phyloP scores from a whole-genome alignment of 1,140 invertebrate genomes.

The Zaprionus taronus region DNA sequence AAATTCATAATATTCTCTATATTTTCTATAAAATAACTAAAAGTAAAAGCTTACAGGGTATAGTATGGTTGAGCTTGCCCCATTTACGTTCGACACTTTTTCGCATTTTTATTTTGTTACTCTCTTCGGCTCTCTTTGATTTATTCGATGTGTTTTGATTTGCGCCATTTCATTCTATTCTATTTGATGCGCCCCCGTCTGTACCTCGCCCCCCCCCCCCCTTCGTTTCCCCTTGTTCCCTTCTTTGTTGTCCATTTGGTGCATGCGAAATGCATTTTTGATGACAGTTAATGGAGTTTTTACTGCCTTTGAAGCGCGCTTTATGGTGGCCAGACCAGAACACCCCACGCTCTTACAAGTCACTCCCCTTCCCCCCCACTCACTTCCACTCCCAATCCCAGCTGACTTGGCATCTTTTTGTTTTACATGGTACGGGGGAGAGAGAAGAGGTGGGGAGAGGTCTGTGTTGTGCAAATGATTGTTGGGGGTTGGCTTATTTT shows the following conservation, averaged over 20 bases:
- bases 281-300: constrained; percentile 82
- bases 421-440: constrained; percentile 22
- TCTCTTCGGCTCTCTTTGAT: constrained; percentile 58
- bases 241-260: constrained; percentile 47
- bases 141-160: constrained; percentile 79
- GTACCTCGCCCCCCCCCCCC: neutral
- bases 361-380: neutral
- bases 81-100: neutral
- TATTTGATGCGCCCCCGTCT: constrained; percentile 61
- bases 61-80: neutral
- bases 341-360: neutral
- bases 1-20: neutral
- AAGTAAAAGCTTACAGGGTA: neutral
- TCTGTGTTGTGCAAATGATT: constrained; percentile 54
- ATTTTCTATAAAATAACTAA: neutral
- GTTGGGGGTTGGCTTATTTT: constrained; percentile 57
- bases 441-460: neutral
- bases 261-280: constrained; percentile 81
- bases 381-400: neutral
- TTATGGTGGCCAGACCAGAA: constrained; percentile 30
- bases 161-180: constrained; percentile 79
- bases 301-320: constrained; percentile 66
- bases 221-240: too few species aligned
- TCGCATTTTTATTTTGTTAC: constrained; percentile 11
- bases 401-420: constrained; percentile 67